These are phyloP conservation scores for Drosophila tropicalis DNA, from an alignment of 1,140 invertebrate genomes.

Conservation along the genomic window DNA sequence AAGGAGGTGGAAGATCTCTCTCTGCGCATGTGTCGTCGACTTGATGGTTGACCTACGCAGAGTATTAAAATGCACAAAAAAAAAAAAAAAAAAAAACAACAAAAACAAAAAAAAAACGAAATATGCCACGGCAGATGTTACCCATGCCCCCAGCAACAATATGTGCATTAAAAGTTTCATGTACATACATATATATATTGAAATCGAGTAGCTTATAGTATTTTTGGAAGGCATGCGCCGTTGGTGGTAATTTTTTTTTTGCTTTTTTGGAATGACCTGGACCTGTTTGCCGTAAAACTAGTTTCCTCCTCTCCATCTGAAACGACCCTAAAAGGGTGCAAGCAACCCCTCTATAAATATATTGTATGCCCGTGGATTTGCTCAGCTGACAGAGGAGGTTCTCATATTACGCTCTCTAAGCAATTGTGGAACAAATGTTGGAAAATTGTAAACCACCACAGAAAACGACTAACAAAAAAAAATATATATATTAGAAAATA, in stretches of 20 bases:
- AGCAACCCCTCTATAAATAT: not conserved
- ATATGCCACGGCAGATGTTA: slow-evolving; percentile 67
- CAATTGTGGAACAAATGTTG: slow-evolving; percentile 12
- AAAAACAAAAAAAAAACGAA: slow-evolving; percentile 45
- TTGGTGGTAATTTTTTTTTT: slow-evolving; percentile 72
- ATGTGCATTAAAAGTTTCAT: slow-evolving; percentile 25
- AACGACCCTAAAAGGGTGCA: slow-evolving; percentile 32
- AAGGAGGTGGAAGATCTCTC: not conserved
- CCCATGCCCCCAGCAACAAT: slow-evolving; percentile 44
- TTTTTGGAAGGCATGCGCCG: slow-evolving; percentile 65
- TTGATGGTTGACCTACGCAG: slow-evolving; percentile 69
- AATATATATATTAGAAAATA: not conserved
- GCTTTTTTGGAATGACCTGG: slow-evolving; percentile 27
- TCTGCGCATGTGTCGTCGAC: slow-evolving; percentile 65
- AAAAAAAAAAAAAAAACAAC: slow-evolving; percentile 51
- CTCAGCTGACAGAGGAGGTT: slow-evolving; percentile 54
- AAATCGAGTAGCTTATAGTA: slow-evolving; percentile 65
- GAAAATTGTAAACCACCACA: not conserved
- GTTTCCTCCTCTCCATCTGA: slow-evolving; percentile 40
- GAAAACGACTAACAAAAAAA: not conserved
- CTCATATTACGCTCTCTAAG: slow-evolving; percentile 48
- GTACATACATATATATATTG: slow-evolving; percentile 32
- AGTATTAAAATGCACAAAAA: slow-evolving; percentile 59
- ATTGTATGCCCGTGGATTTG: slow-evolving; percentile 6
- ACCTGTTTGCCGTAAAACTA: slow-evolving; percentile 72